Base-by-base conservation (phyloP, 2,888 invertebrate genomes). In the Lycophotia porphyrea region DNA sequence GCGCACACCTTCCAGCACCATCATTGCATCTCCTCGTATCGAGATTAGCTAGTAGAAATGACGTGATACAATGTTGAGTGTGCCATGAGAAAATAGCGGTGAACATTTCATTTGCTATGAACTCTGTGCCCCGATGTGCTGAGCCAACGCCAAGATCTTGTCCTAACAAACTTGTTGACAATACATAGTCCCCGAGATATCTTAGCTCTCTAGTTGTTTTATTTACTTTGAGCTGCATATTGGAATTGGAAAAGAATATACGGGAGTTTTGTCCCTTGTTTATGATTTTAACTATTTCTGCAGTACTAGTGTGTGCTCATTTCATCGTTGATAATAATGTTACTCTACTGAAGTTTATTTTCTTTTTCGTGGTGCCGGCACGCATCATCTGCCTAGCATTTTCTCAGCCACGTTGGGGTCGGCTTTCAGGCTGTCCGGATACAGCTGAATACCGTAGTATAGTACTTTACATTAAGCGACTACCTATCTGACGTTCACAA, bases 111-210 rank as follows among this genome's bases (percentile, higher is more conserved):
- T 68, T 78, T 27, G 1, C 2, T 49, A 0, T 27, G 1, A 49
- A 39, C 18, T 74, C 68, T 0, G 2, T 58, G 13, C n/a, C 7
- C 24, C 34, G 65, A 81, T 52, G 9, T 18, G 2, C 49, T 44
- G 65, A 81, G 58, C 61, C 11, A 52, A 69, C 65, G 77, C 82
- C 85, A 83, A 83, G 82, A 74, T 81, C 58, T 81, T 76, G 64
- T 85, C 76, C 73, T 74, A 81, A 85, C 77, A 85, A 85, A 85
- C 85, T 85, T 76, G 85, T 83, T 81, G 77, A 85, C 77, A 74
- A 74, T 82, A 84, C 81, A 81, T 71, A 77, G 77, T 58, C 58
- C 52, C 49, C 55, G 61, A 81, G 71, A 76, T 81, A 81, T 71
- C 69, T 76, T 31, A 58, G 58, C 34, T 81, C 24, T 81, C 24